Base-by-base conservation (phyloP, 2,888 invertebrate genomes). In the Tipula vernalis region DNA sequence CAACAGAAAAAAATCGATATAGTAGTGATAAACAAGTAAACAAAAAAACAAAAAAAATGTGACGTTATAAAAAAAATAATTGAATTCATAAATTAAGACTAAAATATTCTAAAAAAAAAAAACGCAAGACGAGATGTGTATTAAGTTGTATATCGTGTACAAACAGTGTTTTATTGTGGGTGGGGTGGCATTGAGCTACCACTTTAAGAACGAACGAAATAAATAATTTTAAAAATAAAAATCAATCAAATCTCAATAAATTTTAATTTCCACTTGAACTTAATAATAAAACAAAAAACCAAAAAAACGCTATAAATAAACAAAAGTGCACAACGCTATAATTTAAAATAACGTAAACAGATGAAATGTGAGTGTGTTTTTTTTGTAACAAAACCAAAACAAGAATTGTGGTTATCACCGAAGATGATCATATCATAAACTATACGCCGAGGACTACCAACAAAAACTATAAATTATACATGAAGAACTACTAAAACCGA, bases 181-280 rank as follows among this genome's bases (percentile, higher is more conserved):
- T 84, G 84, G 84, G 39, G 36, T 36, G 84, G 84, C 84, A 84
- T 84, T 84, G 84, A 84, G 84, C 84, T 39, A 84, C 84, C 84
- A 84, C 84, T 39, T 39, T 84, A 84, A 83, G 13, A 84, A 36
- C 84, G 41, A 84, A 84, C 84, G n/a, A 39, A 84, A 84, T 39
- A 83, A 83, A 83, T 83, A 36, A 84, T 84, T 84, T 39, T 39
- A 15, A 84, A 71, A 71, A 71, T 71, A 28, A 71, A 51, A 84
- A 84, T 84, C 84, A 84, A 84, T 84, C 84, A 84, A 84, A 84
- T 39, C 71, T 84, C 41, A 84, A 84, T 84, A 84, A 84, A 84
- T 39, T 39, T 39, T 39, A 39, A 84, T 39, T 84, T 84, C 84
- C 84, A 84, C 84, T 84, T 84, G 84, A 84, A 39, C 36, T 84